Evolutionary conservation across 2,797 vertebrate genomes (phyloP).

Genomic region (Pyrrhura leucotis): DNA sequence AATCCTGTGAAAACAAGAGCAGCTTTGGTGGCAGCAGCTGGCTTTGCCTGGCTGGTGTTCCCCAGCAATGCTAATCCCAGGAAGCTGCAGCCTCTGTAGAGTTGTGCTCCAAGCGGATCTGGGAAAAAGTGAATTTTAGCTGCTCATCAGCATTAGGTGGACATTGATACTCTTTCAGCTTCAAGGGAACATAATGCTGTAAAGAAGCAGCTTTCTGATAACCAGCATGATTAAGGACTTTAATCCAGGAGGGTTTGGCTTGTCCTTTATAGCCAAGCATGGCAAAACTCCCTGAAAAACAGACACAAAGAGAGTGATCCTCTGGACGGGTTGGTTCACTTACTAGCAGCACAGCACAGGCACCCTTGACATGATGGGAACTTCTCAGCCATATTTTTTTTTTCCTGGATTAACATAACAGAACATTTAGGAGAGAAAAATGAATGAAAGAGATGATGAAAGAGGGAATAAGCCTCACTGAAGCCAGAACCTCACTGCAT

Average conservation of each 20-base stretch:
- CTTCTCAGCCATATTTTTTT: not conserved
- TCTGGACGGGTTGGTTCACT: not conserved
- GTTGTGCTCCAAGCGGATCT: not conserved
- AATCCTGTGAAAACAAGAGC: not conserved
- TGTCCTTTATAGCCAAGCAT: constrained; percentile 60
- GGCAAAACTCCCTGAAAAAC: constrained; percentile 65
- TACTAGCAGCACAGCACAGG: not conserved
- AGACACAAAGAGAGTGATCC: constrained; percentile 11
- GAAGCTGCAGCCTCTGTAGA: not conserved
- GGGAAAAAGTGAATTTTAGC: not conserved
- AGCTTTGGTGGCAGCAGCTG: not conserved
- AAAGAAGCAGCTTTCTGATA: constrained; percentile 52
- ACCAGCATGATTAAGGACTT: constrained; percentile 38
- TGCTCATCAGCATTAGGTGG: not conserved
- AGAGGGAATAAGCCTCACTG: not conserved
- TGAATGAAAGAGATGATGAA: not conserved
- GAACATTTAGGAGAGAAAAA: not conserved
- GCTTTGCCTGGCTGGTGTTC: not conserved
- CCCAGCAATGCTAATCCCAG: not conserved
- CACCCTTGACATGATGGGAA: not conserved
- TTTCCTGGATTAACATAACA: not conserved
- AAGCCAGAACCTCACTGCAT: not conserved
- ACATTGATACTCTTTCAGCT: constrained; percentile 42
- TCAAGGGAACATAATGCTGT: constrained; percentile 51
- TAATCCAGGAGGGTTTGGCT: constrained; percentile 50